A percentile compares a stretch with the other conserved stretches of the same genome.
phyloP scores from a whole-genome alignment of 2,888 invertebrate species.

The Pollenia labialis region DNA sequence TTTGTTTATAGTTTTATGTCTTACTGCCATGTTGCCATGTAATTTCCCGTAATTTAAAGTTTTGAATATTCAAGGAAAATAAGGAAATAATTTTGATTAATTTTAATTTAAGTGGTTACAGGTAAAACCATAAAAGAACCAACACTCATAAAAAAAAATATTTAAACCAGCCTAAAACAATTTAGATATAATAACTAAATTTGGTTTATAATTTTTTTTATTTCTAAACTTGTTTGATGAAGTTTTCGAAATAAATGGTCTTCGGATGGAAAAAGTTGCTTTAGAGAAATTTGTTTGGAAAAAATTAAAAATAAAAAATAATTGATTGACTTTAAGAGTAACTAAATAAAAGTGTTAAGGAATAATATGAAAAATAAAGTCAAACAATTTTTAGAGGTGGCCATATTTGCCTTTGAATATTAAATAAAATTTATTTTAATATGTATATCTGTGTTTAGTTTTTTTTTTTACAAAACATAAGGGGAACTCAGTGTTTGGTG shows the following conservation, averaged over 20 bases:
- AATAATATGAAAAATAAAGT: too few species aligned
- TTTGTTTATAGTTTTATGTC: slow-evolving; percentile 54
- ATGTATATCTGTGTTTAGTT: too few species aligned
- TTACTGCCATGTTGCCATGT: slow-evolving; percentile 59
- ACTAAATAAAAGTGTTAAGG: too few species aligned
- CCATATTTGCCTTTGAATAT: too few species aligned
- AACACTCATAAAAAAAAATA: not conserved
- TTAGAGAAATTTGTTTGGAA: not conserved
- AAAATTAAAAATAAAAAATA: not conserved
- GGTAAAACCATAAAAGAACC: slow-evolving; percentile 16
- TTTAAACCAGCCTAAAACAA: not conserved
- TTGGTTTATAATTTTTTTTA: not conserved
- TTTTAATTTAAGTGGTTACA: slow-evolving; percentile 61
- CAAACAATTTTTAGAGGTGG: too few species aligned
- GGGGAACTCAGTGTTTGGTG: too few species aligned
- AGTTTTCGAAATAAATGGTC: slow-evolving; percentile 14
- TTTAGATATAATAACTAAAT: slow-evolving; percentile 28
- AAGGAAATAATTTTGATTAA: slow-evolving; percentile 72
- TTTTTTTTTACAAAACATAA: too few species aligned
- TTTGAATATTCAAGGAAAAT: slow-evolving; percentile 65
- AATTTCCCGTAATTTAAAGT: slow-evolving; percentile 71
- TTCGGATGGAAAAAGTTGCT: not conserved
- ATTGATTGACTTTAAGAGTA: not conserved
- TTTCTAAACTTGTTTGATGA: not conserved
- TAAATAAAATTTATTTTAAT: too few species aligned